Evolutionary conservation across 1,140 invertebrate genomes (phyloP).

Genomic region (Brachionus manjavacas): DNA sequence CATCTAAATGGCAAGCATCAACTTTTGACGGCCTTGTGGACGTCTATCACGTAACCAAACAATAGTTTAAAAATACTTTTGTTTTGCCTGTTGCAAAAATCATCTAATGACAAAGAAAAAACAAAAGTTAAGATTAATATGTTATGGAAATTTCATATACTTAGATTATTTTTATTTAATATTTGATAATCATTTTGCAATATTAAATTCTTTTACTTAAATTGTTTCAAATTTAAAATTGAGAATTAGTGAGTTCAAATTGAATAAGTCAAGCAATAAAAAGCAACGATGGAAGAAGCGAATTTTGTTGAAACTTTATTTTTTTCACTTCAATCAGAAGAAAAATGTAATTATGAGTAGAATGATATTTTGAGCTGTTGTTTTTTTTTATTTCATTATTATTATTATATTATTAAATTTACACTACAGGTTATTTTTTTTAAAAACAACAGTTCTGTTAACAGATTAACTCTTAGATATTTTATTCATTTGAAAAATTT

Average conservation of each 20-base stretch:
- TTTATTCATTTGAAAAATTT: background rate
- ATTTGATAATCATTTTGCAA: background rate
- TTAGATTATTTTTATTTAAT: background rate
- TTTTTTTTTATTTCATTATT: background rate
- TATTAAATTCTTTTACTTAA: background rate
- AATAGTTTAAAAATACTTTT: too few relatives aligned
- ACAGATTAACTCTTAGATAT: background rate
- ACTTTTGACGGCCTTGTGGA: too few relatives aligned
- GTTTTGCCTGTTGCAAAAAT: too few relatives aligned
- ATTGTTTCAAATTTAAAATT: background rate
- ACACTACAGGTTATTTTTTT: too few relatives aligned
- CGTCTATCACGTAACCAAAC: too few relatives aligned
- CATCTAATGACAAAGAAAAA: too few relatives aligned
- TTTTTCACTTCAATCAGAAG: background rate
- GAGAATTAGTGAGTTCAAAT: background rate
- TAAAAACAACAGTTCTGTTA: too few relatives aligned
- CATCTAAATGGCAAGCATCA: too few relatives aligned
- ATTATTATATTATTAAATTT: too few relatives aligned
- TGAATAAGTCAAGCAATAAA: background rate
- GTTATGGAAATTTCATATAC: background rate
- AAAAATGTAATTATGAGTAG: background rate
- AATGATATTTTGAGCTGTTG: background rate
- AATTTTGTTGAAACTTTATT: background rate
- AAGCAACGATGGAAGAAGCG: background rate
- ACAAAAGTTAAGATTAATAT: too few relatives aligned